Evolutionary conservation across 2,113 vertebrate species (phyloP), one percentile per base, ranked within the genome.

Genomic region (Nerophis ophidion): DNA sequence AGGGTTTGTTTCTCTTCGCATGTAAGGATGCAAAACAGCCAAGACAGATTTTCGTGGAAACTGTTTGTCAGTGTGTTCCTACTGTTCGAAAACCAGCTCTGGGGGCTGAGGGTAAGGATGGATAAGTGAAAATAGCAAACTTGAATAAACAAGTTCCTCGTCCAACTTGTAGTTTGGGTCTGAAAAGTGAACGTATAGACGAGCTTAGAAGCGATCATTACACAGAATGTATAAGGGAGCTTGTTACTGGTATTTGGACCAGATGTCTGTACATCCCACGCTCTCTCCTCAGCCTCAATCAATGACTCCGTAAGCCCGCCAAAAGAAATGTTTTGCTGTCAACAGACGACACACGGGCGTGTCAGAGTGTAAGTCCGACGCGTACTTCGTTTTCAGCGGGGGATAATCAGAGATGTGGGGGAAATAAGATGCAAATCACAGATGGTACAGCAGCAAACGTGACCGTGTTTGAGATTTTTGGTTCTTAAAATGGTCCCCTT

Each of bases 31-130:
- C 33, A 51, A 71, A 48, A 68, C 68, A 48, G 77, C 72, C 79
- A 82, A 82, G 78, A 77, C 72, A 81, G 61, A 76, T 80, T 84
- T 81, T 72, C 75, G 80, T 88, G 74, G 76, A 65, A 85, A 83
- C 78, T 86, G 86, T 86, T 84, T 79, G 82, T 71, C 71, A 80
- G 73, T 60, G 65, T 70, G 72, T 73, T 70, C 49, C 68, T 55
- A 74, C 74, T 77, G 77, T 81, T 74, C 66, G 66, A 56, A 56
- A 47, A 64, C 36, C 60, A 76, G 68, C 69, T 60, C 71, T 15
- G 6, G 42, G 73, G 73, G 50, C 81, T 65, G 35, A 5, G 36
- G 76, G 70, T 68, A 71, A 76, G 50, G 33, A 13, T 64, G 60
- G 19, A 74, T 72, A 59, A 59, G 42, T 74, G 61, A 52, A 81